Percentiles rank a stretch among this genome's conserved stretches.
Conservation (phyloP, 2,113 vertebrate species). For the Tenrec ecaudatus region DNA sequence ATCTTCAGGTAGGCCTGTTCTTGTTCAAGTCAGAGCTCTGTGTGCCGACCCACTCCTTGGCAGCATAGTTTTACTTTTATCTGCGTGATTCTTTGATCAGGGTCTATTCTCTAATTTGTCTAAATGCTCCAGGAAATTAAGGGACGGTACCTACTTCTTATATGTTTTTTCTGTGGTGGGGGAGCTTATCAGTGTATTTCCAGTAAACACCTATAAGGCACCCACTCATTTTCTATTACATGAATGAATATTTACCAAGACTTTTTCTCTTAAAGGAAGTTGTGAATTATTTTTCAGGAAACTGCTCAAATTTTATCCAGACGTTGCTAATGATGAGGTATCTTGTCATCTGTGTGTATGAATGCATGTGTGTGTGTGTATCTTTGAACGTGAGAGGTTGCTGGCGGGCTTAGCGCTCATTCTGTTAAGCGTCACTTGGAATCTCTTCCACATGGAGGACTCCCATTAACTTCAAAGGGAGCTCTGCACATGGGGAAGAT, state of each 20-base stretch:
- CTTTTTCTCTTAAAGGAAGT: neutral
- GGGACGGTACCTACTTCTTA: neutral
- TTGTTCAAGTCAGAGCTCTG: neutral
- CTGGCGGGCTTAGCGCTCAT: constrained; percentile 28
- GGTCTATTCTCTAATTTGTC: neutral
- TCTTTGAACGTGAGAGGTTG: constrained; percentile 63
- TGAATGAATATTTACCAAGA: too few species aligned
- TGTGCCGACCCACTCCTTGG: rapidly evolving
- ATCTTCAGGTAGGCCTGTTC: neutral
- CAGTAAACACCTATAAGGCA: neutral
- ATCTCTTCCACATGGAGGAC: constrained; percentile 79
- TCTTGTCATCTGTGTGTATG: neutral
- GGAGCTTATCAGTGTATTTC: constrained; percentile 5
- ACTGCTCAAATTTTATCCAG: neutral
- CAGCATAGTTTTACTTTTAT: neutral
- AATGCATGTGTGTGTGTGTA: constrained; percentile 15
- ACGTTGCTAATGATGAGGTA: neutral
- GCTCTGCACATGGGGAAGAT: constrained; percentile 75
- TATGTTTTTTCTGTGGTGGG: neutral
- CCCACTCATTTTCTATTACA: too few species aligned
- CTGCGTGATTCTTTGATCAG: neutral
- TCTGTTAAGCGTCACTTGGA: constrained; percentile 78
- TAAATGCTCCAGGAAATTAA: neutral
- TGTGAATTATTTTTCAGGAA: constrained; percentile 58
- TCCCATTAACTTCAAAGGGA: constrained; percentile 77